Evolutionary conservation across 2,797 vertebrate genomes (phyloP), one percentile per base, ranked within the genome.

Genomic region (Percopsis omiscomaycus): DNA sequence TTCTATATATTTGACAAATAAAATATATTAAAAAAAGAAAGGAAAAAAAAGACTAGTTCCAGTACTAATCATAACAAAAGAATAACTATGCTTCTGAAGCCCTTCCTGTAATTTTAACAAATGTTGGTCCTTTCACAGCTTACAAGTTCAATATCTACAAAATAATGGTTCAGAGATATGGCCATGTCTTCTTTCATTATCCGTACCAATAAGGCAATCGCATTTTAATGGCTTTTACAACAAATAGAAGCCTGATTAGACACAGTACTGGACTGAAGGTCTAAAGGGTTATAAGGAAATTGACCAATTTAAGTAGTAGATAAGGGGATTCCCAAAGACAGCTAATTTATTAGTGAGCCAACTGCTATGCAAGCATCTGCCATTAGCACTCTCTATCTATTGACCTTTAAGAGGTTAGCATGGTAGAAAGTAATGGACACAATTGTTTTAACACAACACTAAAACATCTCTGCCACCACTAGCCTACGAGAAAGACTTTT

Each of bases 381-480:
- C 46, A 48, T 51, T 27, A 55, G 12, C 54, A 46, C 59, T 63
- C 32, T 57, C 16, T 14, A 60, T 55, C 29, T 59, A 13, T 55
- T 68, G 70, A 73, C 57, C 66, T 76, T 49, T 45, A 15, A 14
- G 12, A 42, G 32, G 42, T 14, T 12, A 54, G 37, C 44, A 16
- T 32, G 28, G 37, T 46, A 13, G 29, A 32, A 22, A 13, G 8
- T 42, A 53, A 28, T 13, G 37, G 28, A 28, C 29, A 12, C 55
- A 14, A 27, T n/a, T 22, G 2, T 6, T 45, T 9, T 4, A 30
- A 16, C 10, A 42, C 44, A 27, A 42, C 22, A 47, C 32, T 46
- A 46, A 48, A 51, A 32, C 27, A 54, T 37, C 42, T 47, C 22
- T 15, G 50, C 37, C 57, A 22, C 48, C 29, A 6, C 15, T 42